phyloP scores from a whole-genome alignment of 2,888 invertebrate genomes.

The Ophion obscuratus region DNA sequence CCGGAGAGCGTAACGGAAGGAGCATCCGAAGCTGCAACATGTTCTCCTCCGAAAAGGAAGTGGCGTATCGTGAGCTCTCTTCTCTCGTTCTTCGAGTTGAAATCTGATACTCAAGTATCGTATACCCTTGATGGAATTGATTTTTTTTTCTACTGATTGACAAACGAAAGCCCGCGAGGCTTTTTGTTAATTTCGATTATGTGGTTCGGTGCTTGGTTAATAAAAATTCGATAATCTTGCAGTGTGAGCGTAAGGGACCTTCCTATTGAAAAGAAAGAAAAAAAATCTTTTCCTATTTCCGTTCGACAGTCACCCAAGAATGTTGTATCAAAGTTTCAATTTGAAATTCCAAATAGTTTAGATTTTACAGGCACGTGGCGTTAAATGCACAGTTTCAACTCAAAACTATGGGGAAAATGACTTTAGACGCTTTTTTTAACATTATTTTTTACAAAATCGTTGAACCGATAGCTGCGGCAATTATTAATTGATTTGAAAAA shows the following conservation, averaged over 20 bases:
- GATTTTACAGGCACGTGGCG: too few relatives aligned
- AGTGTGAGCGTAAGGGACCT: not conserved
- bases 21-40: constrained; percentile 16
- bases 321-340: too few relatives aligned
- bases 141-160: not conserved
- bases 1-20: constrained; percentile 39
- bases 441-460: too few relatives aligned
- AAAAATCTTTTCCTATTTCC: too few relatives aligned
- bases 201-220: not conserved
- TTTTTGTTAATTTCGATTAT: not conserved
- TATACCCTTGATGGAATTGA: not conserved
- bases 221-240: not conserved
- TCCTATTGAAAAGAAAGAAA: not conserved
- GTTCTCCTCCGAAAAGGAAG: not conserved
- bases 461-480: too few relatives aligned
- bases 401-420: too few relatives aligned
- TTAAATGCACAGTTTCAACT: too few relatives aligned
- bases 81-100: constrained; percentile 2
- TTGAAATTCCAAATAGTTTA: too few relatives aligned
- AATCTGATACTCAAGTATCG: not conserved
- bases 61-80: not conserved
- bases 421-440: too few relatives aligned
- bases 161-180: not conserved
- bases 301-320: too few relatives aligned
- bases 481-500: too few relatives aligned